These are phyloP conservation scores for Hozukius guyotensis DNA, from an alignment of 2,797 vertebrate genomes.

Conservation along the genomic window DNA sequence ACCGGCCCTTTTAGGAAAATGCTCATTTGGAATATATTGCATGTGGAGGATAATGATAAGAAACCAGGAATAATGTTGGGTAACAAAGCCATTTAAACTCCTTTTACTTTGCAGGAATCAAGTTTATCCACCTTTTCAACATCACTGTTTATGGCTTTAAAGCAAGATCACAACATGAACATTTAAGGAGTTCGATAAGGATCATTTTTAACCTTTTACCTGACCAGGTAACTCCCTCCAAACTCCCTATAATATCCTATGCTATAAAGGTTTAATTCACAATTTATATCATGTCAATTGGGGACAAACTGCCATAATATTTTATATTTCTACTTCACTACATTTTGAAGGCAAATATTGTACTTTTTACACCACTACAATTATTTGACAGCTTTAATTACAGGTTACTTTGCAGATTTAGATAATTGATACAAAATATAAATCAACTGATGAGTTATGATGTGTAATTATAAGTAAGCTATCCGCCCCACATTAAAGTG, in stretches of 20 bases:
- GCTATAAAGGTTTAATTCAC: not conserved
- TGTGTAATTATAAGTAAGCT: no score
- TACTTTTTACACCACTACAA: not conserved
- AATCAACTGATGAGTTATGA: no score
- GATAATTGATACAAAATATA: no score
- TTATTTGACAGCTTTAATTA: no score
- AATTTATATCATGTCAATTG: not conserved
- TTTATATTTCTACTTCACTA: no score
- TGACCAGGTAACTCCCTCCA: accelerated
- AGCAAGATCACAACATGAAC: not conserved
- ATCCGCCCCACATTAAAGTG: not conserved
- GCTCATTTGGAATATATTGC: not conserved
- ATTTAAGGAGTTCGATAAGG: no score
- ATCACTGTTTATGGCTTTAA: not conserved
- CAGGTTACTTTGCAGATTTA: no score
- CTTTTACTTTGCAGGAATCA: not conserved
- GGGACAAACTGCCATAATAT: no score
- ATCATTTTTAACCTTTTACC: not conserved
- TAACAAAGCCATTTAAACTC: not conserved
- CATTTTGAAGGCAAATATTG: not conserved
- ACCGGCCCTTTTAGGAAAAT: not conserved
- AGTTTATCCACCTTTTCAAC: not conserved
- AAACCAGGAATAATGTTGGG: not conserved
- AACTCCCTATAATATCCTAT: not conserved
- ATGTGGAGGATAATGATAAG: not conserved